A percentile compares a stretch with the other conserved stretches of the same genome.
Evolutionary conservation across 30 jellyfish, hydroid and myxozoan genomes (phyloP).

Genomic region (Hydra vulgaris): DNA sequence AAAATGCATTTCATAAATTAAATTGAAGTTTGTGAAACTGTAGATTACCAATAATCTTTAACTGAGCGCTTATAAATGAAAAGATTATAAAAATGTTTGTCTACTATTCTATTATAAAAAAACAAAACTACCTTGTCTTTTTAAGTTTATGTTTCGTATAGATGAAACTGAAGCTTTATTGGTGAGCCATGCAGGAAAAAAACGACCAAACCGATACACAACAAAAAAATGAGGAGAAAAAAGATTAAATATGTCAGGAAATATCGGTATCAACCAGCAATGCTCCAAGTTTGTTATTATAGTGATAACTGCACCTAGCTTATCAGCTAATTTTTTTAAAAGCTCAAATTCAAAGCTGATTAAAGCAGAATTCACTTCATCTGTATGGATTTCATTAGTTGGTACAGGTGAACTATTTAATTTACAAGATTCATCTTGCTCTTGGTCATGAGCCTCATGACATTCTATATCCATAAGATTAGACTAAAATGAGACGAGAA

Average conservation of each 20-base stretch:
- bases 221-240: constrained; percentile 61
- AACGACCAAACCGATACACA: constrained; percentile 38
- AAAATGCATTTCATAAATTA: too few species aligned
- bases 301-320: constrained; percentile 53
- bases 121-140: constrained; percentile 33
- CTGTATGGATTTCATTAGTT: background rate
- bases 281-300: constrained; percentile 45
- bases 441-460: background rate
- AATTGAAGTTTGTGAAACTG: too few species aligned
- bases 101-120: too few species aligned
- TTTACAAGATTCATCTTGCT: background rate
- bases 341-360: constrained; percentile 61
- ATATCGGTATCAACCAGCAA: constrained; percentile 75
- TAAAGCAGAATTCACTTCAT: constrained; percentile 12
- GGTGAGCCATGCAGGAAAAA: constrained; percentile 43
- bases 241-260: constrained; percentile 41
- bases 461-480: too few species aligned
- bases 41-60: too few species aligned
- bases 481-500: too few species aligned
- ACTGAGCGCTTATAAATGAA: too few species aligned
- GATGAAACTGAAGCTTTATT: constrained; percentile 31
- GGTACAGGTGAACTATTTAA: background rate
- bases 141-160: constrained; percentile 27
- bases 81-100: too few species aligned
- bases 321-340: constrained; percentile 39